These are phyloP conservation scores for Itoplectis maculator DNA, from an alignment of 2,888 invertebrate genomes.

Conservation along the genomic window DNA sequence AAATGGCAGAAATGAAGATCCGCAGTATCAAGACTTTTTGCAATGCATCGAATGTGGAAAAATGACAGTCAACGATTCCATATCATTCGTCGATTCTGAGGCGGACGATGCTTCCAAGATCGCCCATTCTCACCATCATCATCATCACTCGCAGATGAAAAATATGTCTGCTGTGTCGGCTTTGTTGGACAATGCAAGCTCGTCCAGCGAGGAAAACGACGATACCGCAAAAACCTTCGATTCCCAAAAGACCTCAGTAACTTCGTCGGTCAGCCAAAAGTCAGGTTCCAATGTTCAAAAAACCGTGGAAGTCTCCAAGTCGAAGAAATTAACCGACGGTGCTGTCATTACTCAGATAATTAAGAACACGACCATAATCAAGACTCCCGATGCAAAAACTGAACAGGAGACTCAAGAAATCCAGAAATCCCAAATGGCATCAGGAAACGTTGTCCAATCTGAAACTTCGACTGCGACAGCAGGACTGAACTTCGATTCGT, in stretches of 20 bases:
- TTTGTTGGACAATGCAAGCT: conserved; percentile 18
- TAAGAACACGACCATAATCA: conserved; percentile 52
- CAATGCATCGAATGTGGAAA: conserved; percentile 73
- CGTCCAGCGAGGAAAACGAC: conserved; percentile 5
- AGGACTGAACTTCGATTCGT: not conserved
- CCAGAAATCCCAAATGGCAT: not conserved
- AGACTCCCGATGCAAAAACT: not conserved
- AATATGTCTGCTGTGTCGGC: conserved; percentile 36
- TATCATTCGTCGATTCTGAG: conserved; percentile 29
- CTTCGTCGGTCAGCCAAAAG: conserved; percentile 2
- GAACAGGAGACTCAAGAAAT: not conserved
- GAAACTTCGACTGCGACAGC: not conserved
- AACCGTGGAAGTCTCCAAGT: conserved; percentile 14
- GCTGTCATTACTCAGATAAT: conserved; percentile 35
- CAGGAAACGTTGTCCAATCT: not conserved
- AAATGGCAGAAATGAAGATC: conserved; percentile 7
- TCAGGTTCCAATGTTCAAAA: conserved; percentile 18
- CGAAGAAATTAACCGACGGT: conserved; percentile 28
- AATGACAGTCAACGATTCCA: not conserved
- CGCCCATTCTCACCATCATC: conserved; percentile 25
- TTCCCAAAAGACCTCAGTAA: not conserved
- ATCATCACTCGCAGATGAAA: conserved; percentile 42
- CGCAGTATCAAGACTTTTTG: conserved; percentile 46
- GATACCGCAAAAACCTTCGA: not conserved
- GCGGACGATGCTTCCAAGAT: conserved; percentile 25